phyloP scores from a whole-genome alignment of 2,888 invertebrate species.

The Drosophila borborema region DNA sequence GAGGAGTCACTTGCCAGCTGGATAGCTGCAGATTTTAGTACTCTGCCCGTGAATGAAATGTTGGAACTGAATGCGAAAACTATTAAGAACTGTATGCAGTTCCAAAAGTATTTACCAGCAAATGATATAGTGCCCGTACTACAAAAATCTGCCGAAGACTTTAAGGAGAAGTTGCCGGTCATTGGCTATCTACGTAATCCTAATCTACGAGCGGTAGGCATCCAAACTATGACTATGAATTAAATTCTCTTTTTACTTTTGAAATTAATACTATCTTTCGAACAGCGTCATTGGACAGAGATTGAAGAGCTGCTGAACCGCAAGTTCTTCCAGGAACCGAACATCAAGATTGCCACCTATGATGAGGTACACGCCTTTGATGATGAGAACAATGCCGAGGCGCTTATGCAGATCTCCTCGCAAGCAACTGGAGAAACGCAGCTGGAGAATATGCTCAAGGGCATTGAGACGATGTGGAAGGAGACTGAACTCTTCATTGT shows the following conservation, averaged over 20 bases:
- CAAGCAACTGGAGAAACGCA: constrained; percentile 95
- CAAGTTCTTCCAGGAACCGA: constrained; percentile 90
- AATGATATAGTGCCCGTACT: constrained; percentile 92
- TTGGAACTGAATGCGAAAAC: constrained; percentile 88
- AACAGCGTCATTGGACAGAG: constrained; percentile 92
- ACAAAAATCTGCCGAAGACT: constrained; percentile 91
- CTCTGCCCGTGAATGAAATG: constrained; percentile 91
- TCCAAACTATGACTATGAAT: neutral
- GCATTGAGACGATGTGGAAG: constrained; percentile 94
- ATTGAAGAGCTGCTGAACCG: constrained; percentile 91
- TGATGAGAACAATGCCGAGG: constrained; percentile 86
- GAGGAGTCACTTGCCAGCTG: constrained; percentile 88
- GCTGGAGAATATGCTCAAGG: constrained; percentile 91
- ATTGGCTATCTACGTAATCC: constrained; percentile 93
- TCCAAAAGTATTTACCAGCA: constrained; percentile 93
- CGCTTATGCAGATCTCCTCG: constrained; percentile 93
- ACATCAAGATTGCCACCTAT: constrained; percentile 88
- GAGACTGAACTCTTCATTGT: constrained; percentile 91
- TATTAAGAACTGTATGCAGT: constrained; percentile 90
- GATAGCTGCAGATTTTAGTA: constrained; percentile 85
- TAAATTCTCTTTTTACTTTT: neutral
- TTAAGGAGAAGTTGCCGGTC: constrained; percentile 92
- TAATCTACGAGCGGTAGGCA: constrained; percentile 87
- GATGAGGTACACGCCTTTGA: constrained; percentile 91
- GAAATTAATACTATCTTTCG: neutral